Percentiles rank a stretch among this genome's conserved stretches.
Conservation (phyloP, 2,888 invertebrate species). For the Tetranychus truncatus region DNA sequence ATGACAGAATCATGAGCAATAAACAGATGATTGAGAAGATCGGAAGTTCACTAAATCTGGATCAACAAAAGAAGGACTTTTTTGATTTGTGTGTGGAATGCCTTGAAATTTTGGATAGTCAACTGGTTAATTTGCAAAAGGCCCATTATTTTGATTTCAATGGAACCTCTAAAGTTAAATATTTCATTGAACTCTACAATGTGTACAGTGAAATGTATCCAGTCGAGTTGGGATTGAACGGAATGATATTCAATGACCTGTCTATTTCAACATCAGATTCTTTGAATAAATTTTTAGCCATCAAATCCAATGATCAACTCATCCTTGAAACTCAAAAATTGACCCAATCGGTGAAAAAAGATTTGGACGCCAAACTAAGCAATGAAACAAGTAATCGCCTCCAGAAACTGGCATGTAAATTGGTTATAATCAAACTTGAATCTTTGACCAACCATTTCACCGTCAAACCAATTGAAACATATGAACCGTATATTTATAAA, state of each 20-base stretch:
- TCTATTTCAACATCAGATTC: no score
- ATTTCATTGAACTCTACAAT: neutral
- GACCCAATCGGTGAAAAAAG: no score
- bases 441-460: no score
- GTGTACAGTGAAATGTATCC: neutral
- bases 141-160: neutral
- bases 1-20: neutral
- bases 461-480: no score
- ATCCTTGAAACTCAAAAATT: no score
- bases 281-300: no score
- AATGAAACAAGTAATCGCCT: no score
- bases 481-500: no score
- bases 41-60: neutral
- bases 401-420: no score
- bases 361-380: no score
- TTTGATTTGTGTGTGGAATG: neutral
- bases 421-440: no score
- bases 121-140: neutral
- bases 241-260: neutral
- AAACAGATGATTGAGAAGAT: neutral
- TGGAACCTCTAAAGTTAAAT: neutral
- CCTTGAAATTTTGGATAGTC: neutral
- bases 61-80: neutral
- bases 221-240: neutral
- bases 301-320: no score